Evolutionary conservation across 2,797 vertebrate species (phyloP), one percentile per base, ranked within the genome.

Genomic region (Poeciliopsis paucimaculata): DNA sequence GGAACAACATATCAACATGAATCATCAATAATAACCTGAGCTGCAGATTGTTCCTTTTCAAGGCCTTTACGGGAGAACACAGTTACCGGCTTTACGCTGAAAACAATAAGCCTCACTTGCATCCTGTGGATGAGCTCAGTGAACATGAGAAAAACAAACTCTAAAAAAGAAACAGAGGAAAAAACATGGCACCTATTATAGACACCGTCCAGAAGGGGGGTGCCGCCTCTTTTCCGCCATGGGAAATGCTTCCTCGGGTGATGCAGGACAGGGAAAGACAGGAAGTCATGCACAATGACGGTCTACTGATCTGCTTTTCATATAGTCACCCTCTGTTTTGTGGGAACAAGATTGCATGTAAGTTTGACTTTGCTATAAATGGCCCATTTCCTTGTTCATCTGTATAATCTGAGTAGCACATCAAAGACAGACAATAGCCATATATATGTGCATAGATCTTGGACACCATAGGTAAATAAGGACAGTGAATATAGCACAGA

Each of bases 211-310:
- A 83, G 78, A 89, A 79, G 39, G 64, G 57, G 73, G 47, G 53
- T 78, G 62, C 60, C 34, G 78, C 78, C 80, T 46, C 66, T 62
- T 71, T 62, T 82, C 76, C 82, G 78, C 43, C 83, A 83, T 92
- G 87, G 87, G 91, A 92, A 93, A 92, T 83, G 77, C 64, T 36
- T 20, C 66, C 78, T 62, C 81, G 77, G 80, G 88, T 87, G 86
- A 87, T 83, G 84, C 81, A 71, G 77, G 78, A 77, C 87, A 91
- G 93, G 93, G 94, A 92, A 87, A 91, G 92, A 91, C 90, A 92
- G 94, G 94, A 95, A 93, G 89, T 84, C 43, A 77, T 85, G 89
- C 91, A 95, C 95, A 94, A 94, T 94, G 89, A 90, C 71, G 64
- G 82, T 82, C 90, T 87, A 87, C 90, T 90, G 89, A 93, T 93